These are phyloP conservation scores for Herminia tarsipennalis DNA, from an alignment of 2,888 invertebrate genomes.

Conservation along the genomic window DNA sequence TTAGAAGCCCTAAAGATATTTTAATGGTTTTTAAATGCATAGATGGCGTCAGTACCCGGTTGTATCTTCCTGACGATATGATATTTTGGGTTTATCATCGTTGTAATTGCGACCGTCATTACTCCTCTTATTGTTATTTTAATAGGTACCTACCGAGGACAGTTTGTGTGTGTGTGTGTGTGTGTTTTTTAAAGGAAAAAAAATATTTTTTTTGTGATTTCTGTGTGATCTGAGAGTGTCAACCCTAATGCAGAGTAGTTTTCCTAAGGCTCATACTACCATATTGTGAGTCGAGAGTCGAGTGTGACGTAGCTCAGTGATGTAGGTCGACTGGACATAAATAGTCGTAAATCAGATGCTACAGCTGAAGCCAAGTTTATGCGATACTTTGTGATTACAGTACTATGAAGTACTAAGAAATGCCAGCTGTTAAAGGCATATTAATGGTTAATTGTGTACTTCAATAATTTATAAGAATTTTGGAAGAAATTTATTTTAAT, in stretches of 20 bases:
- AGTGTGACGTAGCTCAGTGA: too few relatives aligned
- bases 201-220: too few relatives aligned
- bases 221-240: neutral
- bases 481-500: neutral
- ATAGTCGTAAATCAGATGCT: slow-evolving; percentile 12
- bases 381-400: slow-evolving; percentile 14
- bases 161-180: too few relatives aligned
- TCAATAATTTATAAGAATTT: neutral
- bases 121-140: too few relatives aligned
- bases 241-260: slow-evolving; percentile 20
- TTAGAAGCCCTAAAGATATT: too few relatives aligned
- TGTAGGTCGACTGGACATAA: slow-evolving; percentile 22
- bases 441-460: neutral
- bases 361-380: slow-evolving; percentile 14
- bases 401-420: slow-evolving; percentile 3
- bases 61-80: too few relatives aligned
- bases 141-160: too few relatives aligned
- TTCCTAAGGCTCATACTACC: slow-evolving; percentile 20
- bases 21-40: too few relatives aligned
- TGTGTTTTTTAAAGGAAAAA: too few relatives aligned
- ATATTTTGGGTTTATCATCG: too few relatives aligned
- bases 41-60: too few relatives aligned
- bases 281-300: slow-evolving; percentile 13
- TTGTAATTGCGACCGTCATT: too few relatives aligned
- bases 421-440: neutral